A percentile compares a stretch with the other conserved stretches of the same genome.
Evolutionary conservation across 92 coral and sea anemone genomes (phyloP).

Genomic region (Epizoanthus ramosus): DNA sequence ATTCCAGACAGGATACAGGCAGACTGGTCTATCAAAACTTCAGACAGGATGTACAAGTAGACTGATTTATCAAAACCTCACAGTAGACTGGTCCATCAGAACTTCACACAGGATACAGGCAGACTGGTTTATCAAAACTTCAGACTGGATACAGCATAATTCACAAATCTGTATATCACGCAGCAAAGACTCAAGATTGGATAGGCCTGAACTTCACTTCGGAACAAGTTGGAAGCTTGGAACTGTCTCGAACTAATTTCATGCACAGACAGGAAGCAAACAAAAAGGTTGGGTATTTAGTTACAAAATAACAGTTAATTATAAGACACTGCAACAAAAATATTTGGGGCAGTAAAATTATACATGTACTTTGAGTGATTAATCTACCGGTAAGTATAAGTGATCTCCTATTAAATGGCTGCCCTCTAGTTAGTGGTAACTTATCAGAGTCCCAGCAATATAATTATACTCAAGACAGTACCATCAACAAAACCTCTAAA

Average conservation of each 20-base stretch:
- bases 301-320: neutral
- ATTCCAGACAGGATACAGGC: constrained; percentile 14
- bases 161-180: constrained; percentile 27
- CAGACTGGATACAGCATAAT: constrained; percentile 18
- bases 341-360: no score
- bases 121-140: neutral
- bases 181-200: constrained; percentile 23
- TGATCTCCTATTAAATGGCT: no score
- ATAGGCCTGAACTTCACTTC: neutral
- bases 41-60: neutral
- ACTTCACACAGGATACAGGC: no score
- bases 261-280: constrained; percentile 31
- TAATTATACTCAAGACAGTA: no score
- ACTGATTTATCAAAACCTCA: no score
- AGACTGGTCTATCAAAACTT: neutral
- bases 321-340: no score
- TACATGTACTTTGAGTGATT: no score
- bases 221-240: constrained; percentile 42
- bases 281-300: constrained; percentile 13
- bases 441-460: no score
- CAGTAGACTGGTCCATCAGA: no score
- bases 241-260: constrained; percentile 31
- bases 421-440: no score
- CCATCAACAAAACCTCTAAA: no score
- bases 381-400: no score